Conservation (phyloP, 92 coral and sea anemone species). For the Porites lobata region DNA sequence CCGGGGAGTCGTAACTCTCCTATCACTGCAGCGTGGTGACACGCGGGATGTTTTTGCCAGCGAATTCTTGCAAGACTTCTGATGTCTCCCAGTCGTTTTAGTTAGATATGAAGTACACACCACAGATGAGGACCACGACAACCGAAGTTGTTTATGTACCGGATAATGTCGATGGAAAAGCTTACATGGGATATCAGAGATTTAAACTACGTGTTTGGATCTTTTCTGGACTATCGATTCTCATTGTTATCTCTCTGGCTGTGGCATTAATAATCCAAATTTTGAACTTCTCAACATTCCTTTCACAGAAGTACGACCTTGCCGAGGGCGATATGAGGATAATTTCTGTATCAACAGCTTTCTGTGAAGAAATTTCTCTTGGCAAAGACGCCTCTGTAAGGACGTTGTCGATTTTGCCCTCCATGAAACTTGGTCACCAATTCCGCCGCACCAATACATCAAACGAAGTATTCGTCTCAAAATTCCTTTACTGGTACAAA, state of each 20-base stretch:
- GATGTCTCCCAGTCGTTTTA: background rate
- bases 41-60: constrained; percentile 7
- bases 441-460: constrained; percentile 71
- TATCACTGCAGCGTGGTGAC: background rate
- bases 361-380: constrained; percentile 84
- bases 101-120: background rate
- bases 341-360: constrained; percentile 79
- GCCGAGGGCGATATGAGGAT: constrained; percentile 85
- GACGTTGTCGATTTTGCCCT: constrained; percentile 67
- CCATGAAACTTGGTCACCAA: constrained; percentile 41
- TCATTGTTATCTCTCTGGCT: constrained; percentile 67
- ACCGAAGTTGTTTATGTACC: constrained; percentile 27
- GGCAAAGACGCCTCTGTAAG: constrained; percentile 52
- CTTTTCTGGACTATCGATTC: constrained; percentile 71
- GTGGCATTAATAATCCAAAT: constrained; percentile 79
- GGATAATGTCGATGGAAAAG: constrained; percentile 41
- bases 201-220: constrained; percentile 82
- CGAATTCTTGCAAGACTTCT: background rate
- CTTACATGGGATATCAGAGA: constrained; percentile 60
- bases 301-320: constrained; percentile 76
- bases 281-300: constrained; percentile 74
- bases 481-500: constrained; percentile 84
- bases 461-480: constrained; percentile 69
- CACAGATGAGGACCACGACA: constrained; percentile 16
- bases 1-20: constrained; percentile 15